Evolutionary conservation across 2,797 vertebrate genomes (phyloP), one percentile per base, ranked within the genome.

Genomic region (Manis pentadactyla): DNA sequence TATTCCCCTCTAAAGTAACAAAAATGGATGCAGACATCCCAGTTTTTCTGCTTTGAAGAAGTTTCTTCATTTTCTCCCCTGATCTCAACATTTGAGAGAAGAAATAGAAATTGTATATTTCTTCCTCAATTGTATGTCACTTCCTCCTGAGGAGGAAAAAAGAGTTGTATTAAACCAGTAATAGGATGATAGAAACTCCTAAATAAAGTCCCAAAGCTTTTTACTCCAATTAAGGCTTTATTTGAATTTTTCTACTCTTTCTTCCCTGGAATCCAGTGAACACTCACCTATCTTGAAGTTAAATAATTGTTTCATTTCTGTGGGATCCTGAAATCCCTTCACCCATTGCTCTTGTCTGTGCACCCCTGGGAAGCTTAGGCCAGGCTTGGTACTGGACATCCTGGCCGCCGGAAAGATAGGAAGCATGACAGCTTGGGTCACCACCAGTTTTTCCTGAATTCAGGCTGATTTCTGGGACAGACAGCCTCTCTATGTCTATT

Each of bases 301-400:
- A 95, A 85, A 89, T 51, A 34, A 49, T 29, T 42, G 57, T 88
- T 81, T 71, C 84, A 63, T 74, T 87, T 81, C 77, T 74, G 42
- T 84, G 79, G 57, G 51, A 53, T 74, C 37, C 59, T 88, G 37
- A 17, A 51, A 29, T 82, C 34, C 78, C 31, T 92, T 57, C 31
- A 66, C 57, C 77, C 18, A 13, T 25, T 39, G 61, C 49, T 75
- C 90, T 66, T 75, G 68, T 74, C 92, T 59, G 27, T 81, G 86
- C 39, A 57, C 59, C 14, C 46, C 19, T 57, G 86, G 86, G 57
- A 68, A 89, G 19, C 61, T 31, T 34, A 83, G 49, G 31, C 34
- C 77, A 66, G 39, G 55, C 46, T 83, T 82, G 86, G 29, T 57
- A 66, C 49, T 55, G 34, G 78, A n/a, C 14, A 23, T 57, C 46